These are phyloP conservation scores for Trichosurus vulpecula DNA, from an alignment of 2,797 vertebrate genomes.

Conservation along the genomic window DNA sequence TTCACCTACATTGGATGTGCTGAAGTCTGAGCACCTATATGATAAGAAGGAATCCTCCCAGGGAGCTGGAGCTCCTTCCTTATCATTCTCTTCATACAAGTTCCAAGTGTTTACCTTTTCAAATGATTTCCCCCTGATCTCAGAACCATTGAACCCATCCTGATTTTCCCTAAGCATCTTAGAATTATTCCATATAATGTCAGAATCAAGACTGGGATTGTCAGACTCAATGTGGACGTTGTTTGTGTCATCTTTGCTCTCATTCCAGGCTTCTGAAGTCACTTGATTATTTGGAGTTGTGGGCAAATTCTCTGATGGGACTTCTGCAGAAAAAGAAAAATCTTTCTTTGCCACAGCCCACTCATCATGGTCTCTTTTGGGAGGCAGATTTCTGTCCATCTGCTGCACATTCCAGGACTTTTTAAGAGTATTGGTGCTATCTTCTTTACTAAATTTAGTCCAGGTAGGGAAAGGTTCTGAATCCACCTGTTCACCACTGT, in stretches of 20 bases:
- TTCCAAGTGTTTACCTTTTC: slow-evolving; percentile 80
- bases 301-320: slow-evolving; percentile 50
- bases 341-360: slow-evolving; percentile 76
- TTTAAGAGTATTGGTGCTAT: slow-evolving; percentile 67
- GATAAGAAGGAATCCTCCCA: slow-evolving; percentile 86
- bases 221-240: slow-evolving; percentile 62
- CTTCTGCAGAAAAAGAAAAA: slow-evolving; percentile 79
- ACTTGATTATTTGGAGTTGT: slow-evolving; percentile 62
- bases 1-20: slow-evolving; percentile 78
- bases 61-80: slow-evolving; percentile 76
- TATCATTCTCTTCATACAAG: slow-evolving; percentile 77
- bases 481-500: slow-evolving; percentile 19
- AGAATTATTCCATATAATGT: slow-evolving; percentile 72
- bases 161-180: slow-evolving; percentile 52
- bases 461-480: slow-evolving; percentile 74
- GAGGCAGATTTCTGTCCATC: slow-evolving; percentile 62
- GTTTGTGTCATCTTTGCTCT: slow-evolving; percentile 51
- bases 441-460: slow-evolving; percentile 79
- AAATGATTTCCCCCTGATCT: slow-evolving; percentile 66
- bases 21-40: slow-evolving; percentile 82
- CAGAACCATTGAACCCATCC: slow-evolving; percentile 32
- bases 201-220: slow-evolving; percentile 66
- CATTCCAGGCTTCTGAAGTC: slow-evolving; percentile 72
- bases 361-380: slow-evolving; percentile 66
- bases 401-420: slow-evolving; percentile 78